Evolutionary conservation across 2,888 invertebrate species (phyloP), one percentile per base, ranked within the genome.

Genomic region (Omphaloscelis lunosa): DNA sequence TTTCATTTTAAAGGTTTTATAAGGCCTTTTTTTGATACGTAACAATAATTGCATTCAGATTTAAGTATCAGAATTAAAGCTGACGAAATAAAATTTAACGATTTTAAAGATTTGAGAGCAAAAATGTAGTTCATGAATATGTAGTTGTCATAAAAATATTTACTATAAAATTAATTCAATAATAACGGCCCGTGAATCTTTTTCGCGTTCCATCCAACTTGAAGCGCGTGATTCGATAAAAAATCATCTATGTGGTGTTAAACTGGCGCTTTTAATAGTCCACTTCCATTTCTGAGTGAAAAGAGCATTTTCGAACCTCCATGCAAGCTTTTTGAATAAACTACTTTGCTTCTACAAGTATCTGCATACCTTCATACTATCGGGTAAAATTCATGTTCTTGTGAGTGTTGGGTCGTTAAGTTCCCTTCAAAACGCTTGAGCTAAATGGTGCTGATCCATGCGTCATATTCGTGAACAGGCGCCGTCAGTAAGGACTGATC

Each of bases 101-200:
- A n/a, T n/a, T n/a, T n/a, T n/a, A n/a, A 1, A 20, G 41, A n/a
- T 12, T 45, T 34, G 11, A 11, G 27, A 48, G 48, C 7, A 51
- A 58, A 63, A 53, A 8, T 53, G 51, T 27, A 27, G 51, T 68
- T 29, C 15, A 72, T 75, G 34, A 68, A 58, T 58, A 79, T 53
- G 39, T 29, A 79, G 45, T 65, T 27, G n/a, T 66, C 15, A 11
- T 8, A 34, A 15, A 29, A 29, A 41, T 59, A n/a, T 20, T 8
- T 29, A 23, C 17, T 20, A 23, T 34, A 34, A 27, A 45, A 68
- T 34, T 17, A 48, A 77, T n/a, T 77, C 7, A 27, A 45, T 66
- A 59, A n/a, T 39, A 45, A 66, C 23, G 27, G 2, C 6, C n/a
- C 1, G 45, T 34, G 20, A 53, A 39, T 48, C 0, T 15, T 48